Base-by-base conservation (phyloP, 2,797 vertebrate genomes). In the Poeciliopsis paucimaculata region DNA sequence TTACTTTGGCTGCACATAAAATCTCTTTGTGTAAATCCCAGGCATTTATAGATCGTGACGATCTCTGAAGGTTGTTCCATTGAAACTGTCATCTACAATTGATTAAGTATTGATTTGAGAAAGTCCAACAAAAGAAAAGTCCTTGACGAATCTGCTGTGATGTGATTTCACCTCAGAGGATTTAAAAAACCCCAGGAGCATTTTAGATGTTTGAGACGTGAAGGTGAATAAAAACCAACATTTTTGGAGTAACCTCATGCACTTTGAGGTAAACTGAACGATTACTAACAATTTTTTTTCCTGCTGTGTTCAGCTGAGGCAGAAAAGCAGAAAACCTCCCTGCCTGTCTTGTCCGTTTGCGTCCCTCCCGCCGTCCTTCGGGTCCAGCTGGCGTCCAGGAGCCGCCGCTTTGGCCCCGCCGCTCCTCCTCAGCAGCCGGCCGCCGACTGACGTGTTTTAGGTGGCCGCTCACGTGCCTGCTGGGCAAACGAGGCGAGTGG, bases 401-500 rank as follows among this genome's bases (percentile, higher is more conserved):
- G 45, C 70, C 46, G 75, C 26, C 4, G 47, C 49, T 47, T 41
- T 41, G 68, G 53, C 26, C 53, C 71, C 2, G 41, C 36, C 47
- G 66, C 64, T 18, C 70, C 55, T 77, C 73, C 10, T 77, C 53
- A 46, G 75, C 12, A 72, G 11, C 1, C 2, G 53, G 46, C 16
- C 2, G 39, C 75, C 66, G 81, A 82, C 79, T 78, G 79, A 49
- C 16, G 55, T n/a, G 55, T 76, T 68, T 45, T 5, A 66, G 49
- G 73, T 34, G 82, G 73, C 8, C 3, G 8, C 15, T n/a, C 2
- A 1, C 28, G 57, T 51, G 71, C 31, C 60, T 60, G 64, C 62
- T 60, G 43, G 78, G 75, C 73, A 79, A 81, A 70, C 76, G 36
- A 45, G 72, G 4, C 74, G 9, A 34, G 57, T 57, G 2, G 18